Conservation (phyloP, 2,113 vertebrate genomes). For the Microtus montanus region DNA sequence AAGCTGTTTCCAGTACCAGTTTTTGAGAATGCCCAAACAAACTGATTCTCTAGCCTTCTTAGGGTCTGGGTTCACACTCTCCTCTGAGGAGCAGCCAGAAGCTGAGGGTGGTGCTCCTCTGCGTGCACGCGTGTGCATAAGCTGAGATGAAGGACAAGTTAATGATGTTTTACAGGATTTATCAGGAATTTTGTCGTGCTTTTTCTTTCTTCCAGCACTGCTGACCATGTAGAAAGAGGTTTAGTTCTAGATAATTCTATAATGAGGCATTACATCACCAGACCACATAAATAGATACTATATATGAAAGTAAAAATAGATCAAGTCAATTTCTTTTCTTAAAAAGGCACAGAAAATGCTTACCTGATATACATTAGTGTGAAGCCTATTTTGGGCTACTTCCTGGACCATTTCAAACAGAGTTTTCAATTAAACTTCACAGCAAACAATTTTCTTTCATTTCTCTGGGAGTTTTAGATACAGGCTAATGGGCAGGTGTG, state of each 20-base stretch:
- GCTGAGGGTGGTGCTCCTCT: neutral
- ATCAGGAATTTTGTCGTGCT: conserved; percentile 18
- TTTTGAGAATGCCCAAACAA: neutral
- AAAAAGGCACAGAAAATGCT: conserved; percentile 70
- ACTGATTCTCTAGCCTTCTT: conserved; percentile 18
- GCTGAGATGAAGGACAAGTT: conserved; percentile 26
- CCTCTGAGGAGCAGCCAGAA: neutral
- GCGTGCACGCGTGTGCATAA: neutral
- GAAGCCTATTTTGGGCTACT: conserved; percentile 67
- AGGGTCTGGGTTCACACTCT: neutral
- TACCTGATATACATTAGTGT: conserved; percentile 65
- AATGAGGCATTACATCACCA: conserved; percentile 68
- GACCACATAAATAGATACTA: conserved; percentile 54
- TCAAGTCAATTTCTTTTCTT: conserved; percentile 66
- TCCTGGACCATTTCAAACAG: conserved; percentile 59
- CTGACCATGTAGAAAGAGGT: conserved; percentile 62
- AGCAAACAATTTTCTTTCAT: conserved; percentile 68
- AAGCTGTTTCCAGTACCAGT: neutral
- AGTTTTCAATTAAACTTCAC: conserved; percentile 67
- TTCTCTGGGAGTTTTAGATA: conserved; percentile 20
- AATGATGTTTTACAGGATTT: conserved; percentile 39
- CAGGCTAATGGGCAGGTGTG: conserved; percentile 40
- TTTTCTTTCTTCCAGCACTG: neutral
- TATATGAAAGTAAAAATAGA: conserved; percentile 66
- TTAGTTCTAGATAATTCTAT: conserved; percentile 65